Evolutionary conservation across 2,888 invertebrate species (phyloP), one percentile per base, ranked within the genome.

Genomic region (Philaethria dido): DNA sequence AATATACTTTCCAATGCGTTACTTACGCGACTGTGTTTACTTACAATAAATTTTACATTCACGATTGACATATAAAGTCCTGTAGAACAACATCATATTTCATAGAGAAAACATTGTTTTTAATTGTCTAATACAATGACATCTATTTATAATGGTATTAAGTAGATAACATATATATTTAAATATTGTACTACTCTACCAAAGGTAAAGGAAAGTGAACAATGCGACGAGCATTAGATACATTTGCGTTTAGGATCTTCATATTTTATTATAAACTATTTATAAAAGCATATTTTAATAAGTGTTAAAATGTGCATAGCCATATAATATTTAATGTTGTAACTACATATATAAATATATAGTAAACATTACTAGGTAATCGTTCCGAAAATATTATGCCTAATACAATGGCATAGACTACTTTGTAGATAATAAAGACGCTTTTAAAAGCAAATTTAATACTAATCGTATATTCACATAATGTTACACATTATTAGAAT

Each of bases 321-420:
- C 16, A 48, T 18, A 36, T 36, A 1, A 20, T 14, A 36, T 2
- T 39, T 39, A 14, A 14, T 39, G 22, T 39, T 36, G 8, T 22
- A 54, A 8, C 9, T 54, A 14, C 20, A 55, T 36, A 20, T 3
- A 0, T 16, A 16, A n/a, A 22, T 36, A 57, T 22, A 57, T n/a
- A 57, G 39, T 57, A n/a, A 14, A 52, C n/a, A 57, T 11, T 42
- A 57, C 39, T 22, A n/a, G 9, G 20, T 42, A 55, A 55, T 20
- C 14, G 9, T 57, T 39, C 14, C 39, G 22, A 57, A 57, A 57
- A 39, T 39, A 39, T 20, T 20, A 22, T 42, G 16, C 11, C 22
- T 22, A n/a, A 22, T 57, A 57, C 11, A 57, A 42, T 22, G 39
- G 16, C 22, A 39, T 36, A 14, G n/a, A 6, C 8, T 20, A 22